A percentile compares a stretch with the other conserved stretches of the same genome.
These are phyloP conservation scores for Archivesica marissinica DNA, from an alignment of 1,140 invertebrate genomes.

Conservation along the genomic window DNA sequence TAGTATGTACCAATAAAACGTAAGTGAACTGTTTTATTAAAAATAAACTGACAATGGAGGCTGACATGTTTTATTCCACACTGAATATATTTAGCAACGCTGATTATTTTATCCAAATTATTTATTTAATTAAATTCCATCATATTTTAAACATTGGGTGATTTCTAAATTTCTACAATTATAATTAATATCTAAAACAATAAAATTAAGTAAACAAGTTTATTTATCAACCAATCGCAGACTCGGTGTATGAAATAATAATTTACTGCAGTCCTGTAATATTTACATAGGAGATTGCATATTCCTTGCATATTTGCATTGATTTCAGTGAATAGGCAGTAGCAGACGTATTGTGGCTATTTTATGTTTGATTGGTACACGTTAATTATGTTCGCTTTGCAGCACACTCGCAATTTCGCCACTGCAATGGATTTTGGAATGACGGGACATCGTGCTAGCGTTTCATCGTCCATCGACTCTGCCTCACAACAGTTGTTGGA, in stretches of 20 bases:
- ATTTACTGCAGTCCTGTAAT: slow-evolving; percentile 37
- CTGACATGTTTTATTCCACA: neutral
- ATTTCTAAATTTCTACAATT: too few relatives aligned
- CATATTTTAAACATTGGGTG: too few relatives aligned
- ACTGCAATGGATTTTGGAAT: neutral
- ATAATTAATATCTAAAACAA: neutral
- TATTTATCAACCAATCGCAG: neutral
- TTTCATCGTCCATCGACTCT: neutral
- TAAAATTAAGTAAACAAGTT: neutral
- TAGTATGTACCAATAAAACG: too few relatives aligned
- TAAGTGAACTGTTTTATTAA: too few relatives aligned
- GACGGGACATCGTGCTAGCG: slow-evolving; percentile 6
- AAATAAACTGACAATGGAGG: neutral
- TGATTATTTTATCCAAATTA: too few relatives aligned
- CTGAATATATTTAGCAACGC: neutral
- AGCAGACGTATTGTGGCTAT: neutral
- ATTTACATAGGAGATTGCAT: slow-evolving; percentile 55
- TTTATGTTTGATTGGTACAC: neutral
- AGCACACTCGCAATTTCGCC: slow-evolving; percentile 32
- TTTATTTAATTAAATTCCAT: too few relatives aligned
- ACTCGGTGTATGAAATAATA: neutral
- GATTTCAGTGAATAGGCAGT: neutral
- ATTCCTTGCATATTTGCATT: neutral
- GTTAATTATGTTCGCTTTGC: slow-evolving; percentile 49
- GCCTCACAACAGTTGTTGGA: neutral